Percentiles rank a stretch among this genome's conserved stretches.
Conservation (phyloP, 1,140 invertebrate species). For the Heliconius himera region DNA sequence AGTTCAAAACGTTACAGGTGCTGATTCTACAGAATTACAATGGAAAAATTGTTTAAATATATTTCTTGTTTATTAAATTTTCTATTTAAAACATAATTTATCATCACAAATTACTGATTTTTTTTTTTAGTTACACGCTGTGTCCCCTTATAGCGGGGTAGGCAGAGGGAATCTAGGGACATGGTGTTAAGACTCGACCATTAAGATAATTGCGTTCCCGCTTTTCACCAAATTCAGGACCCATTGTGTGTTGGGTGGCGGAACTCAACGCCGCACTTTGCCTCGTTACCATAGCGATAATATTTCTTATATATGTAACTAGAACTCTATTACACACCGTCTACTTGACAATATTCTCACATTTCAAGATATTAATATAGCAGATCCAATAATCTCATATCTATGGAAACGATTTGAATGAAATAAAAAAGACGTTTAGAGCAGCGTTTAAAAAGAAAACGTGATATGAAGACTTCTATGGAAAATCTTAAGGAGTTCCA, state of each 20-base stretch:
- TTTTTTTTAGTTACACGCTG: background rate
- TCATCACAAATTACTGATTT: background rate
- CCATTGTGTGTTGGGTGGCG: background rate
- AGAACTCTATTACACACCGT: background rate
- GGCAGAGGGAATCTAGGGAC: background rate
- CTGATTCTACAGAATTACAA: background rate
- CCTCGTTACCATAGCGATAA: background rate
- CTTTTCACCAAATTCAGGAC: too few species aligned
- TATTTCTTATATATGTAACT: background rate
- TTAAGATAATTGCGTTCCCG: background rate
- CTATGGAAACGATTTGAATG: background rate
- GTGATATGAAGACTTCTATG: background rate
- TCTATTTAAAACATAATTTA: too few species aligned
- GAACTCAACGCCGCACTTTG: background rate
- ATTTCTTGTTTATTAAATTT: too few species aligned
- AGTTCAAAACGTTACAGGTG: background rate
- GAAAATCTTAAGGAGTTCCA: background rate
- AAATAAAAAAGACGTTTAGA: slow-evolving; percentile 1
- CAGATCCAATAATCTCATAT: slow-evolving; percentile 8
- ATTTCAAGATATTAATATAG: background rate
- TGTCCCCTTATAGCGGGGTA: background rate
- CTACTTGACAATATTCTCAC: background rate
- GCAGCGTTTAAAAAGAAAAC: slow-evolving; percentile 8
- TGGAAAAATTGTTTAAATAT: background rate
- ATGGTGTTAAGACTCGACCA: background rate